phyloP scores from a whole-genome alignment of 2,797 vertebrate species.

The Clarias laeviceps region DNA sequence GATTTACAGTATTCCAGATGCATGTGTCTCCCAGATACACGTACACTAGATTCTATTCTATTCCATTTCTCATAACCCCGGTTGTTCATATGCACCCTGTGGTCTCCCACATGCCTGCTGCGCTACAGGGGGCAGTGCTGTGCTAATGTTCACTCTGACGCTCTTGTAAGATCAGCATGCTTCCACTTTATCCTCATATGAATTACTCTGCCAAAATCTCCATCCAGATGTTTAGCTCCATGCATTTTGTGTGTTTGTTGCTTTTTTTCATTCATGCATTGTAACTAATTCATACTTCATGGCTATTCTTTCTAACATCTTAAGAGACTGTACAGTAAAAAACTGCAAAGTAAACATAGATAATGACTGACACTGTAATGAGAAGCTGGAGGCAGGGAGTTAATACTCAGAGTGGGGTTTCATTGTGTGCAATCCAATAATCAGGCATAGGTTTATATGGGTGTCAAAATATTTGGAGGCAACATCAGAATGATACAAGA shows the following conservation, averaged over 20 bases:
- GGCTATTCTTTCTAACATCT: background rate
- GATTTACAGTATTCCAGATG: background rate
- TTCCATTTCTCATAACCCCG: background rate
- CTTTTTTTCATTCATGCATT: background rate
- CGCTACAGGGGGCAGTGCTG: constrained; percentile 40
- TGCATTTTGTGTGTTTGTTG: background rate
- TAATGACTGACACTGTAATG: background rate
- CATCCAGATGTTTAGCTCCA: constrained; percentile 25
- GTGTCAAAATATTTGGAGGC: background rate
- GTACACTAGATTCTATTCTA: too few relatives aligned
- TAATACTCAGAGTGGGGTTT: background rate
- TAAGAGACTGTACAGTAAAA: background rate
- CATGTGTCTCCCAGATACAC: too few relatives aligned
- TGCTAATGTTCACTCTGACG: constrained; percentile 22
- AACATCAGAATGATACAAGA: background rate
- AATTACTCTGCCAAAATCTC: constrained; percentile 20
- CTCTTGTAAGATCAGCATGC: background rate
- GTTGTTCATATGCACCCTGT: background rate
- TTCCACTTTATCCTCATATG: constrained; percentile 27
- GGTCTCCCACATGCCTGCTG: background rate
- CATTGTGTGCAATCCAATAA: background rate
- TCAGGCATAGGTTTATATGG: background rate
- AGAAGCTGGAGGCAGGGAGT: background rate
- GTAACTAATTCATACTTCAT: background rate
- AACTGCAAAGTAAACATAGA: background rate